phyloP scores from a whole-genome alignment of 1,140 invertebrate genomes.

The Hyphantria cunea region DNA sequence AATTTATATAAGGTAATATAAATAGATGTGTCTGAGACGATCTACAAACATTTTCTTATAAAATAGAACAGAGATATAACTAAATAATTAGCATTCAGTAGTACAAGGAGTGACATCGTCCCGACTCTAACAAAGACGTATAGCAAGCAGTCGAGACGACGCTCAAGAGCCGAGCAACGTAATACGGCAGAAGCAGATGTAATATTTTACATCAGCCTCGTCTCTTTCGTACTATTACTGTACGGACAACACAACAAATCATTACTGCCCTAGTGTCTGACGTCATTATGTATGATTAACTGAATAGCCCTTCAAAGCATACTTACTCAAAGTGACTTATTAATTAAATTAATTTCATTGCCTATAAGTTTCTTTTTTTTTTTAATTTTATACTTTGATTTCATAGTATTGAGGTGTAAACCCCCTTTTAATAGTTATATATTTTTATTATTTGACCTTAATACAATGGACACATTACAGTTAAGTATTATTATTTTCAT shows the following conservation, averaged over 20 bases:
- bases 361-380: too few species aligned
- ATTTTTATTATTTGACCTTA: too few species aligned
- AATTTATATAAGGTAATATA: neutral
- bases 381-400: too few species aligned
- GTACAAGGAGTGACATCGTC: constrained; percentile 12
- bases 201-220: constrained; percentile 52
- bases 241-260: neutral
- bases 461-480: too few species aligned
- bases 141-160: constrained; percentile 2
- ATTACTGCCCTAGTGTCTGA: neutral
- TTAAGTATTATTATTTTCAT: too few species aligned
- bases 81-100: constrained; percentile 35
- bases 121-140: constrained; percentile 16
- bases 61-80: constrained; percentile 13
- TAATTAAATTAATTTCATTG: too few species aligned
- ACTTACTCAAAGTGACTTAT: too few species aligned
- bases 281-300: neutral
- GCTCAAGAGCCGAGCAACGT: constrained; percentile 45
- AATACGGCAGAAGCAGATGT: constrained; percentile 43
- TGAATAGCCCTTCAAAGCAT: too few species aligned
- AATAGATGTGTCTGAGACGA: constrained; percentile 1
- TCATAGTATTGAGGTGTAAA: too few species aligned
- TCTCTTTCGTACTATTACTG: neutral
- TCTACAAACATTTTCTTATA: neutral
- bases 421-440: too few species aligned